Conservation (phyloP, 2,797 vertebrate genomes). For the Varecia variegata region DNA sequence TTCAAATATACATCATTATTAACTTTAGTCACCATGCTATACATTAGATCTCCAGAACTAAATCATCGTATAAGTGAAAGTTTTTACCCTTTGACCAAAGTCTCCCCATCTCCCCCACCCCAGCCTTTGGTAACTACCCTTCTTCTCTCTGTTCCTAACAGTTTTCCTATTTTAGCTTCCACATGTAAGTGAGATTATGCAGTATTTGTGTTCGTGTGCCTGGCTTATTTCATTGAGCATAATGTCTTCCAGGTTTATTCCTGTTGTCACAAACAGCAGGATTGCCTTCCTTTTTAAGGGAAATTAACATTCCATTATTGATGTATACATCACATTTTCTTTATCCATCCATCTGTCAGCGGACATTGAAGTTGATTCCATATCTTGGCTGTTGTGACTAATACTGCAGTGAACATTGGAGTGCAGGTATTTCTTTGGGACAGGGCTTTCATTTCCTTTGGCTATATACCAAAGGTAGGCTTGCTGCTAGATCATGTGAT, state of each 20-base stretch:
- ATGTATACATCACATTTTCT: not conserved
- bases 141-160: not conserved
- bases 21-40: not conserved
- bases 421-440: not conserved
- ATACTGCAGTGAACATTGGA: not conserved
- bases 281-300: not conserved
- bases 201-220: not conserved
- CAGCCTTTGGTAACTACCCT: not conserved
- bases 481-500: not conserved
- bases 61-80: not conserved
- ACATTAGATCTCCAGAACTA: not conserved
- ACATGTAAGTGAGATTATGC: not conserved
- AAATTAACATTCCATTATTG: not conserved
- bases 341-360: not conserved
- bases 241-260: not conserved
- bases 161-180: not conserved
- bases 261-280: not conserved
- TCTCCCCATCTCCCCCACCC: not conserved
- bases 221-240: not conserved
- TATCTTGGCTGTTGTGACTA: not conserved
- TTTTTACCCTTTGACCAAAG: not conserved
- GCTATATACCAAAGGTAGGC: not conserved
- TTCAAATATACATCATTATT: not conserved
- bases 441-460: not conserved
- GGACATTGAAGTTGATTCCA: not conserved